Evolutionary conservation across 2,888 invertebrate genomes (phyloP).

Genomic region (Metalampra italica): DNA sequence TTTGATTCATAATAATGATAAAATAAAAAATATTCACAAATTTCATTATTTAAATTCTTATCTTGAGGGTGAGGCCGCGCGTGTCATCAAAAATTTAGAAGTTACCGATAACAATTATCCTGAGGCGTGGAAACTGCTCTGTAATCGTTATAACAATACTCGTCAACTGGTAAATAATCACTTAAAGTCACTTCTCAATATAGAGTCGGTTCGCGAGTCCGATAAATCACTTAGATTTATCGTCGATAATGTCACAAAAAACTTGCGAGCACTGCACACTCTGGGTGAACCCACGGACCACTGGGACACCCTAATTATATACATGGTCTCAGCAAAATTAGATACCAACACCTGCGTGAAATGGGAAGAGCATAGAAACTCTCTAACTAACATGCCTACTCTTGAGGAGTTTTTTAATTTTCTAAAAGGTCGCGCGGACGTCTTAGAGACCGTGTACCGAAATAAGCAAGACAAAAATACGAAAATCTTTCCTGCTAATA

Average conservation of each 20-base stretch:
- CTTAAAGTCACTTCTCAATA: constrained; percentile 19
- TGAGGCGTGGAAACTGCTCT: constrained; percentile 22
- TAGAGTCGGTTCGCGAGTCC: constrained; percentile 18
- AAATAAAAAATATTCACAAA: no score
- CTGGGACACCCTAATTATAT: constrained; percentile 16
- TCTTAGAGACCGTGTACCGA: constrained; percentile 19
- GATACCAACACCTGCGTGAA: background rate
- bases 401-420: constrained; percentile 21
- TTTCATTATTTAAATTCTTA: no score
- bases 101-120: constrained; percentile 16
- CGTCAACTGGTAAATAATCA: constrained; percentile 21
- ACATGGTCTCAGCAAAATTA: no score
- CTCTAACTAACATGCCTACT: constrained; percentile 13
- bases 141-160: constrained; percentile 20
- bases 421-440: constrained; percentile 20
- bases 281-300: constrained; percentile 14
- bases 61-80: constrained; percentile 19
- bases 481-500: no score
- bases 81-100: constrained; percentile 19
- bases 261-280: constrained; percentile 14
- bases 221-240: constrained; percentile 18
- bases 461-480: background rate
- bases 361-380: constrained; percentile 16
- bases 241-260: constrained; percentile 23
- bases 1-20: constrained; percentile 17